Conservation (phyloP, 2,797 vertebrate species). For the Rhinogobio ventralis region DNA sequence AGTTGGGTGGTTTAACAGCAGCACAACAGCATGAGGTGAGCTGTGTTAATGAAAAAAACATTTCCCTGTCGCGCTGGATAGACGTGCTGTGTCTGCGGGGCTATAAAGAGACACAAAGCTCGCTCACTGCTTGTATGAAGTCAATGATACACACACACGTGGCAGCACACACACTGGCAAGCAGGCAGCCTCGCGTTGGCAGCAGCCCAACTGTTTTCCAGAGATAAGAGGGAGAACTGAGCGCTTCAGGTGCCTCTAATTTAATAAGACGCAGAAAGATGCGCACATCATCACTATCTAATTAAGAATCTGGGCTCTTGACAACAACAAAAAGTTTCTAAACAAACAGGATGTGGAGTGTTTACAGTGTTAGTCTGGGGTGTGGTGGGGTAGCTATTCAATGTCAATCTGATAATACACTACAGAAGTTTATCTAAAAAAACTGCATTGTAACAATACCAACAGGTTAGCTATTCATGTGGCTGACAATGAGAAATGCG, state of each 20-base stretch:
- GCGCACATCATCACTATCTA: conserved; percentile 70
- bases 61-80: conserved; percentile 31
- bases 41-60: conserved; percentile 50
- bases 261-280: conserved; percentile 68
- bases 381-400: conserved; percentile 23
- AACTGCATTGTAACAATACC: conserved; percentile 48
- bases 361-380: conserved; percentile 31
- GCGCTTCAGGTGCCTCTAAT: conserved; percentile 69
- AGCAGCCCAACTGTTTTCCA: conserved; percentile 73
- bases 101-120: conserved; percentile 30
- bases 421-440: conserved; percentile 33
- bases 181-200: conserved; percentile 68
- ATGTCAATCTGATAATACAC: not conserved
- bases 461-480: not conserved
- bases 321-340: conserved; percentile 60
- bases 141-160: conserved; percentile 51
- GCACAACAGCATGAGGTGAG: conserved; percentile 33
- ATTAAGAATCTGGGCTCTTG: conserved; percentile 72
- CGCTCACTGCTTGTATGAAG: conserved; percentile 67
- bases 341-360: conserved; percentile 55
- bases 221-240: conserved; percentile 72
- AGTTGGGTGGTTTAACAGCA: conserved; percentile 12
- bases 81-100: conserved; percentile 37
- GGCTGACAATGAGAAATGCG: not conserved
- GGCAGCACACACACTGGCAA: conserved; percentile 58